Conservation (phyloP, 2,113 vertebrate species). For the Diadophis punctatus region DNA sequence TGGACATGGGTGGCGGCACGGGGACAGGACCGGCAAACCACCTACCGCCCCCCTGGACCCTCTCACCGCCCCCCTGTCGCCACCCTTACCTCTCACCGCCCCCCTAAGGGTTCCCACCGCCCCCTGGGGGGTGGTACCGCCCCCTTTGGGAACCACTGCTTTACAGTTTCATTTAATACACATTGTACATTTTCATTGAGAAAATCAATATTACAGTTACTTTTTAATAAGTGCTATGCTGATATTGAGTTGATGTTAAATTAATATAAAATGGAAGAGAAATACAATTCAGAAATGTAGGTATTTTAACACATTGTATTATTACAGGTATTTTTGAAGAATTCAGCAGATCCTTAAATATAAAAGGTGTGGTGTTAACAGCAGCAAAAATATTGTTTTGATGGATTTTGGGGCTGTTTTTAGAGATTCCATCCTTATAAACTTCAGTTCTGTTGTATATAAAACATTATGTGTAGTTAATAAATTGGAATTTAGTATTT, state of each 20-base stretch:
- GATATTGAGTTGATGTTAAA: not conserved
- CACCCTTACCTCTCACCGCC: too few relatives aligned
- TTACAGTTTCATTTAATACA: not conserved
- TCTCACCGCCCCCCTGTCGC: too few relatives aligned
- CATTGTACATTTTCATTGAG: not conserved
- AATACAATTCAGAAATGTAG: not conserved
- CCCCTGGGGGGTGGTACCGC: too few relatives aligned
- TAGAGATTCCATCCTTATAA: not conserved
- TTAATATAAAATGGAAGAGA: not conserved
- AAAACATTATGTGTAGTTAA: not conserved
- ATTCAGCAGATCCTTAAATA: not conserved
- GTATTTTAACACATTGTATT: not conserved
- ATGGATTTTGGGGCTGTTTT: not conserved
- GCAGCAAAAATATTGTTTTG: not conserved
- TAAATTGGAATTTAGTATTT: not conserved
- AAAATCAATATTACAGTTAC: not conserved
- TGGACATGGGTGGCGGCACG: too few relatives aligned
- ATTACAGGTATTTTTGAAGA: not conserved
- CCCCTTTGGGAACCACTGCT: too few relatives aligned
- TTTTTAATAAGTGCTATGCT: not conserved
- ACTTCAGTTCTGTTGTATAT: not conserved
- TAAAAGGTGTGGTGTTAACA: not conserved
- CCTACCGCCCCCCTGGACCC: too few relatives aligned
- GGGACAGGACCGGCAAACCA: too few relatives aligned
- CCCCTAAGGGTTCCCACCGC: too few relatives aligned